A percentile compares a stretch with the other conserved stretches of the same genome.
Evolutionary conservation across 2,113 vertebrate genomes (phyloP).

Genomic region (Gnathochromis pfefferi): DNA sequence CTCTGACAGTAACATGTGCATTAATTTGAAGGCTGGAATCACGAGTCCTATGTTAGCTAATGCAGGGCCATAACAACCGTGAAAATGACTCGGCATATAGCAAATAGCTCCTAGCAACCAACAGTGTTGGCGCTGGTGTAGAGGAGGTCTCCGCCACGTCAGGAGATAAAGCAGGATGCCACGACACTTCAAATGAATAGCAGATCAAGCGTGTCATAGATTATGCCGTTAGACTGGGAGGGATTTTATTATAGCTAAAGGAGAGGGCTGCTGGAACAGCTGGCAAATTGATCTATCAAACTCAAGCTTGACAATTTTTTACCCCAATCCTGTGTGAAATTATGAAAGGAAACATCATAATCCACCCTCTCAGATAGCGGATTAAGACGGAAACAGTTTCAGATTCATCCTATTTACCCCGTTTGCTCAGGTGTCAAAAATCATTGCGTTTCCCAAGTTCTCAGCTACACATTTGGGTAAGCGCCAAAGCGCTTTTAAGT

Average conservation of each 20-base stretch:
- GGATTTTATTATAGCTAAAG: slow-evolving; percentile 54
- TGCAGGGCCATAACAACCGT: slow-evolving; percentile 31
- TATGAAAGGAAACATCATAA: slow-evolving; percentile 61
- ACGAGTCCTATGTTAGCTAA: slow-evolving; percentile 3
- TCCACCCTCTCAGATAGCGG: slow-evolving; percentile 40
- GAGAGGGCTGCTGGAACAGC: slow-evolving; percentile 45
- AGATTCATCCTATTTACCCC: slow-evolving; percentile 25
- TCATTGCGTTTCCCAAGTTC: neutral
- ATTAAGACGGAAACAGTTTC: slow-evolving; percentile 47
- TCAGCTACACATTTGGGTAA: neutral
- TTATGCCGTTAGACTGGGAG: slow-evolving; percentile 60
- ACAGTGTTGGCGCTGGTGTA: neutral
- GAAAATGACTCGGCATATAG: slow-evolving; percentile 42
- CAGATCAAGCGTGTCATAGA: slow-evolving; percentile 65
- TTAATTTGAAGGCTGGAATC: slow-evolving; percentile 14
- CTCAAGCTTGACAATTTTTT: slow-evolving; percentile 53
- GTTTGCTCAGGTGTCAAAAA: slow-evolving; percentile 15
- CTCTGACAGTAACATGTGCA: slow-evolving; percentile 12
- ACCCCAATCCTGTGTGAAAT: slow-evolving; percentile 54
- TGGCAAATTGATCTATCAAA: slow-evolving; percentile 73
- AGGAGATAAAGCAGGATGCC: slow-evolving; percentile 56
- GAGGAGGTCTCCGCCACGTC: slow-evolving; percentile 32
- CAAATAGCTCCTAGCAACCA: slow-evolving; percentile 46
- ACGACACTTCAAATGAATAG: slow-evolving; percentile 68
- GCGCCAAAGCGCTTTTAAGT: neutral